These are phyloP conservation scores for Drosophila mulleri DNA, from an alignment of 2,888 invertebrate species.

Conservation along the genomic window DNA sequence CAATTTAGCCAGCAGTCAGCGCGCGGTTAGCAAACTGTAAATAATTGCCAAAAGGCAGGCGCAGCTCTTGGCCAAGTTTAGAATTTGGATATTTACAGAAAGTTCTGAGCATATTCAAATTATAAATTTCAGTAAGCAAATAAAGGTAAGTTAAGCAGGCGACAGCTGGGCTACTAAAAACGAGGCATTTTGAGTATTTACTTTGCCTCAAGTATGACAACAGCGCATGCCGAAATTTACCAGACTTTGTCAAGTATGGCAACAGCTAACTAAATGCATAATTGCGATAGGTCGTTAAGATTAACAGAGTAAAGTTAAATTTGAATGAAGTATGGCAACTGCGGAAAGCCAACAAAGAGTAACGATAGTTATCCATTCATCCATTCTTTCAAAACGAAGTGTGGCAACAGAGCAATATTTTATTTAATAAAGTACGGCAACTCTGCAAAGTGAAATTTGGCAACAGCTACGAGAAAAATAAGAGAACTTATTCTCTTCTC, in stretches of 20 bases:
- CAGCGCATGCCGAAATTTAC: neutral
- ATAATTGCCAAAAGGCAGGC: conserved; percentile 26
- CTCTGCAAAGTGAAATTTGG: neutral
- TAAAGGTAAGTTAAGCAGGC: neutral
- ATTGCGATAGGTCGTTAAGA: no score
- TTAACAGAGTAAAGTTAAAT: neutral
- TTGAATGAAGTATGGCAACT: neutral
- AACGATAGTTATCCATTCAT: no score
- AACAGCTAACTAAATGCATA: neutral
- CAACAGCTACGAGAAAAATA: no score
- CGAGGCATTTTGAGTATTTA: neutral
- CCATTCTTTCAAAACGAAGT: no score
- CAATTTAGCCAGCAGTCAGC: conserved; percentile 10
- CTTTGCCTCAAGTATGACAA: neutral
- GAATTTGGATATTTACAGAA: neutral
- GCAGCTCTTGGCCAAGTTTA: neutral
- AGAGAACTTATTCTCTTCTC: no score
- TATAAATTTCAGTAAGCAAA: conserved; percentile 2
- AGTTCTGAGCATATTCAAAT: neutral
- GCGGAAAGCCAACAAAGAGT: no score
- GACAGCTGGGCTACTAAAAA: neutral
- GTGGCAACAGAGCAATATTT: no score
- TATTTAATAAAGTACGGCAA: conserved; percentile 10
- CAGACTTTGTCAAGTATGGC: neutral
- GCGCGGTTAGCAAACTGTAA: conserved; percentile 14